These are phyloP conservation scores for Metopolophium dirhodum DNA, from an alignment of 1,140 invertebrate species.

Conservation along the genomic window DNA sequence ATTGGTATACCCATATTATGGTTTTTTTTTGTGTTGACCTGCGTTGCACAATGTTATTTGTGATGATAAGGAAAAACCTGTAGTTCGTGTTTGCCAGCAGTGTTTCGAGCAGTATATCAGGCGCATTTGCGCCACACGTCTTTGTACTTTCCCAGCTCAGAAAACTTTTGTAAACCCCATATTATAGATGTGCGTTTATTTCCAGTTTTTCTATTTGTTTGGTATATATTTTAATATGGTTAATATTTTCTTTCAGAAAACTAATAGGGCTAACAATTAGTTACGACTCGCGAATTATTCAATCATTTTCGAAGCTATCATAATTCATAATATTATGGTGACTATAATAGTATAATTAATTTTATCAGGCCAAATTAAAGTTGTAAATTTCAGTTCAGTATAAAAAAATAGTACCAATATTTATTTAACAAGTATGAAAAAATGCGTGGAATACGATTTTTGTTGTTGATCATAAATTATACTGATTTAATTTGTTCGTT, in stretches of 20 bases:
- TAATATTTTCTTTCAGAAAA: background rate
- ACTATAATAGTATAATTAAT: background rate
- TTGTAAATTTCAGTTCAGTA: background rate
- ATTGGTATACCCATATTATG: background rate
- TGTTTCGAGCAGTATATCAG: background rate
- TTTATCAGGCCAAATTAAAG: background rate
- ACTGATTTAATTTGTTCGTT: background rate
- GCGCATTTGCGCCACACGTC: background rate
- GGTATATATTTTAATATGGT: background rate
- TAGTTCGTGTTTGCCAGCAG: slow-evolving; percentile 18
- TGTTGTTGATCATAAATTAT: background rate
- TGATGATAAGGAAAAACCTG: slow-evolving; percentile 35
- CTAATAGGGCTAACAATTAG: too few relatives aligned
- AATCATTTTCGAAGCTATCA: too few relatives aligned
- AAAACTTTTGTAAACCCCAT: background rate
- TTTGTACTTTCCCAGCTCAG: background rate
- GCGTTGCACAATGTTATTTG: slow-evolving; percentile 35
- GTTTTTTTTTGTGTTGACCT: slow-evolving; percentile 17
- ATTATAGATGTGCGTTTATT: background rate
- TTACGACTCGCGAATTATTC: background rate
- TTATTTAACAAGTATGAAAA: background rate
- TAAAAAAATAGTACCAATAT: background rate
- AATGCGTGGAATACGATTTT: background rate
- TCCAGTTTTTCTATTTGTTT: background rate
- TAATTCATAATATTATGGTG: too few relatives aligned